phyloP scores from a whole-genome alignment of 2,888 invertebrate species.

The Dendrolimus pini region DNA sequence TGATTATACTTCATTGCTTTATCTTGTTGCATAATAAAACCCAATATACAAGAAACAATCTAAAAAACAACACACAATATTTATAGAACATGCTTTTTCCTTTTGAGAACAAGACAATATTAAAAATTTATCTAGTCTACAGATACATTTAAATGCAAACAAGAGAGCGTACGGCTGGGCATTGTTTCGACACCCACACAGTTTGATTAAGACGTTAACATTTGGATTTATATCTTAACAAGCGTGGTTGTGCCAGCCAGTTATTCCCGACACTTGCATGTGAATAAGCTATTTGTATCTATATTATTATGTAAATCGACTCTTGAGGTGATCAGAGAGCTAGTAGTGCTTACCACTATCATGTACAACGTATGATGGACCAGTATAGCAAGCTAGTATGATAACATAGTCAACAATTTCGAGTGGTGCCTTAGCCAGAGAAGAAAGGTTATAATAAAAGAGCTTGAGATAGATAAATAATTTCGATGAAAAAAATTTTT shows the following conservation, averaged over 20 bases:
- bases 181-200: conserved; percentile 18
- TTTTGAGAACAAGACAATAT: background rate
- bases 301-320: too few relatives aligned
- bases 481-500: too few relatives aligned
- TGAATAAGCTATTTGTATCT: too few relatives aligned
- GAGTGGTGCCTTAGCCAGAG: too few relatives aligned
- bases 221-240: conserved; percentile 4
- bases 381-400: too few relatives aligned
- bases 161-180: background rate
- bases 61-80: background rate
- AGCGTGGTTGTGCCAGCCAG: background rate
- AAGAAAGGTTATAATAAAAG: too few relatives aligned
- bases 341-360: too few relatives aligned
- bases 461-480: too few relatives aligned
- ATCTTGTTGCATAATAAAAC: background rate
- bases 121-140: background rate
- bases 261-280: background rate
- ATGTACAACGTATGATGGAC: too few relatives aligned
- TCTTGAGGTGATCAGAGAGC: too few relatives aligned
- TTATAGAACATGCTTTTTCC: background rate
- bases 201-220: conserved; percentile 22
- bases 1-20: too few relatives aligned
- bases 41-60: background rate
- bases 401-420: too few relatives aligned
- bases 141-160: background rate